Base-by-base conservation (phyloP, 64 coral and sea anemone species). In the Montipora capricornis region DNA sequence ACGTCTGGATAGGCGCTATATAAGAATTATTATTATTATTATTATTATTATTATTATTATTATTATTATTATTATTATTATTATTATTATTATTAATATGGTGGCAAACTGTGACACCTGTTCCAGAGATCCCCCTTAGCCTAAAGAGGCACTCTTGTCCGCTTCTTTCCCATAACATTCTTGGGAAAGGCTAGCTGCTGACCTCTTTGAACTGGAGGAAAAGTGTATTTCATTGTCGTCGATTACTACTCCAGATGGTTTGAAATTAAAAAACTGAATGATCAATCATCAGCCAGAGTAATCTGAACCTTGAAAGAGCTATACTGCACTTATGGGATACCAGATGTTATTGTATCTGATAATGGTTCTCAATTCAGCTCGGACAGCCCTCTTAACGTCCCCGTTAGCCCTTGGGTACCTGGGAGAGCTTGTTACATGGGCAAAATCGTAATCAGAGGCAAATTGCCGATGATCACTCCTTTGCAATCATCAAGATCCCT, bases 371-470 rank as follows among this genome's bases (percentile, higher is more conserved):
- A 95, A 26, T 90, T 78, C 76, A 82, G 69, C 11, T 69, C 24
- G 10, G 58, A 80, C 17, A 16, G 29, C 29, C 29, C 29, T 29
- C 29, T 29, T 29, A 29, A 29, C 29, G 29, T 29, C 29, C 29
- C 71, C 17, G 88, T 92, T 78, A 47, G 79, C 9, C 74, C 80
- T 26, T 26, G 26, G 26, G 26, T 26, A 26, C 26, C 26, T 26
- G 26, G 26, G 26, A 26, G 26, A 26, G 26, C 26, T 26, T 26
- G 29, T 93, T 91, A 5, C 81, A 48, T 3, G 62, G 74, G 20
- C 94, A 91, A 80, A 88, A 47, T 17, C 91, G 93, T 86, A 16
- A 75, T 62, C 95, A 96, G 64, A 81, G 22, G 93, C 91, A 44
- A 96, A 90, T 48, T 93, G 79, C 2, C 86, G 84, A 22, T 68